Evolutionary conservation across 2,113 vertebrate species (phyloP).

Genomic region (Azemiops feae): DNA sequence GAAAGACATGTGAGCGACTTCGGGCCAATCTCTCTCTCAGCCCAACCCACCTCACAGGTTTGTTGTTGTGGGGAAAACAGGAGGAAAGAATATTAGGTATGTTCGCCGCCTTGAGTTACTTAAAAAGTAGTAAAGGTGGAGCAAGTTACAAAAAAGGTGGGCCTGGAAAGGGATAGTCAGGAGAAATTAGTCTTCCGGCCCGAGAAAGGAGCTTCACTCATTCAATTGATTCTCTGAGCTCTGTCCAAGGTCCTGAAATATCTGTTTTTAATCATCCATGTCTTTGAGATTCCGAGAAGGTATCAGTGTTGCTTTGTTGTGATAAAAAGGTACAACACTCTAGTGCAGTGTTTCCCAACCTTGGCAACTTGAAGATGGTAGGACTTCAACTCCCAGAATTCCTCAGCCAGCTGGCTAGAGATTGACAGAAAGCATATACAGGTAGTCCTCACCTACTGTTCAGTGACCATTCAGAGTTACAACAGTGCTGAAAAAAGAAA

Average conservation of each 20-base stretch:
- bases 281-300: neutral
- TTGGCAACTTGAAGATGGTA: neutral
- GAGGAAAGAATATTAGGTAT: neutral
- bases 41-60: neutral
- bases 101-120: neutral
- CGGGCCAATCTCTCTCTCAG: neutral
- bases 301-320: neutral
- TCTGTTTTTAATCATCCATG: neutral
- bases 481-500: neutral
- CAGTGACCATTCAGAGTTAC: neutral
- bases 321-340: neutral
- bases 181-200: neutral
- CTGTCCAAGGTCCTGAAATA: constrained; percentile 4
- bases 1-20: neutral
- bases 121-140: neutral
- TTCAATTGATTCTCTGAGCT: neutral
- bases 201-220: neutral
- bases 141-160: neutral
- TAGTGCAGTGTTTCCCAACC: neutral
- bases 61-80: neutral
- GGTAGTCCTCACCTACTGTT: neutral
- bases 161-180: neutral
- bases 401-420: neutral
- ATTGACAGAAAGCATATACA: neutral
- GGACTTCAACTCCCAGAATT: neutral